These are phyloP conservation scores for Archivesica marissinica DNA, from an alignment of 1,140 invertebrate genomes.

Conservation along the genomic window DNA sequence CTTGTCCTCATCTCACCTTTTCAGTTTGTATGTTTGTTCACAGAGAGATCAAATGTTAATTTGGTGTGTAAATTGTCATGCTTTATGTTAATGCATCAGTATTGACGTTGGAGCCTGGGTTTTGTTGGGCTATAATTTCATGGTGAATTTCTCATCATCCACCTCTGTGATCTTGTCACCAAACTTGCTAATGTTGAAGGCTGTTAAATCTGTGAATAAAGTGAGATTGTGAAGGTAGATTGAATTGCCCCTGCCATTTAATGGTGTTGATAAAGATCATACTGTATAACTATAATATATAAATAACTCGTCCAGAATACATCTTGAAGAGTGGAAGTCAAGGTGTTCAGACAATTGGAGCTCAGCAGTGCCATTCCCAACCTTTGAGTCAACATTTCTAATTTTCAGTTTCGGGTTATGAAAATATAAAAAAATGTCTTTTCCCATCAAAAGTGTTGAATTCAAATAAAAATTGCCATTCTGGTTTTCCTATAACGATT, in stretches of 20 bases:
- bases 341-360: too few relatives aligned
- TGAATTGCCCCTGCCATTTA: background rate
- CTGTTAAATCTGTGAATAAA: background rate
- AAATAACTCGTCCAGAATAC: too few relatives aligned
- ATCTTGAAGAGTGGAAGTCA: too few relatives aligned
- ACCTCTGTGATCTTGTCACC: background rate
- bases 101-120: background rate
- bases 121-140: background rate
- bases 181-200: background rate
- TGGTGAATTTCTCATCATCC: background rate
- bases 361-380: too few relatives aligned
- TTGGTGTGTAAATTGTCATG: background rate
- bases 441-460: too few relatives aligned
- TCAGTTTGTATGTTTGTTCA: background rate
- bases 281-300: too few relatives aligned
- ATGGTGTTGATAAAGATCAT: background rate
- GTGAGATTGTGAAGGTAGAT: background rate
- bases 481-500: too few relatives aligned
- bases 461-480: too few relatives aligned
- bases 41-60: conserved; percentile 7
- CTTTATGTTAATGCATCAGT: background rate
- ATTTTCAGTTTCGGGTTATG: too few relatives aligned
- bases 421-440: too few relatives aligned
- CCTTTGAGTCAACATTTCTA: too few relatives aligned
- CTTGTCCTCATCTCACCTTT: conserved; percentile 16